These are phyloP conservation scores for Balanococcus diminutus DNA, from an alignment of 2,888 invertebrate genomes.

Conservation along the genomic window DNA sequence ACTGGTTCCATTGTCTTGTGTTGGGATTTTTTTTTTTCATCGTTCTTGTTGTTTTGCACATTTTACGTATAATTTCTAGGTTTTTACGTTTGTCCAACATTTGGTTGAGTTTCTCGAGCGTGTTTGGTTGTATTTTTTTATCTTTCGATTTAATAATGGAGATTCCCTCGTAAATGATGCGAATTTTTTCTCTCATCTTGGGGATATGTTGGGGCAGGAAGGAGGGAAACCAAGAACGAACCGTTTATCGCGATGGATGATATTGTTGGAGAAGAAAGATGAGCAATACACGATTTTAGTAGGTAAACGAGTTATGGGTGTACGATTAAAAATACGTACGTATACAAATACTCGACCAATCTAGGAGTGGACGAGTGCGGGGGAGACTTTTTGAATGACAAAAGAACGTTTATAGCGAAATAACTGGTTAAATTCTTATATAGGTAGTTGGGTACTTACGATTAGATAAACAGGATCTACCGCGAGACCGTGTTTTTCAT, in stretches of 20 bases:
- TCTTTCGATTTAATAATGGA: neutral
- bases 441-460: neutral
- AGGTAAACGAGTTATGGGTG: constrained; percentile 32
- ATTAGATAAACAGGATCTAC: neutral
- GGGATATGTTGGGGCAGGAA: neutral
- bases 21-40: neutral
- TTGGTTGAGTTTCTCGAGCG: neutral
- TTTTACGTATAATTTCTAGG: neutral
- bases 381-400: constrained; percentile 49
- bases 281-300: neutral
- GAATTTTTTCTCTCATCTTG: neutral
- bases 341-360: too few species aligned
- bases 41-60: too few species aligned
- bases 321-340: neutral
- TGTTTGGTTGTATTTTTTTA: neutral
- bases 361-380: neutral
- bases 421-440: neutral
- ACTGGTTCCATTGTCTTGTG: neutral
- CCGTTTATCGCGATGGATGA: constrained; percentile 16
- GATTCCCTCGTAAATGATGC: neutral
- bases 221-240: neutral
- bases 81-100: too few species aligned
- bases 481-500: neutral
- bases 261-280: constrained; percentile 10
- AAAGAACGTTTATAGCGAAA: constrained; percentile 7